phyloP scores from a whole-genome alignment of 2,888 invertebrate genomes.

The Xylota segnis region DNA sequence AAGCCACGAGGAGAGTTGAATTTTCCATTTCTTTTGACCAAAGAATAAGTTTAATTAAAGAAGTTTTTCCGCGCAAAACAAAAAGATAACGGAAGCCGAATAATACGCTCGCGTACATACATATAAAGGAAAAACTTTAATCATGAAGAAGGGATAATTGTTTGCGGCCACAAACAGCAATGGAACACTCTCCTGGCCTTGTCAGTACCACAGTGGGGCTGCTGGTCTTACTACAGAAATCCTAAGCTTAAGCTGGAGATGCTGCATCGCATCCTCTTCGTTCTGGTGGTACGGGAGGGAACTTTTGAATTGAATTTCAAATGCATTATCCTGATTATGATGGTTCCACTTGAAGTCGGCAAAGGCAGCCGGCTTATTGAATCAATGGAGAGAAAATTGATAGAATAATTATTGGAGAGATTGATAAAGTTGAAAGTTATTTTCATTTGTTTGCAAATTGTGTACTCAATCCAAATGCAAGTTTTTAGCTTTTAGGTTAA shows the following conservation, averaged over 20 bases:
- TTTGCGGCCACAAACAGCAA: constrained; percentile 63
- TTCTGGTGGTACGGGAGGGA: not conserved
- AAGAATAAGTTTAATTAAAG: constrained; percentile 76
- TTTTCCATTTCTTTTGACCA: constrained; percentile 67
- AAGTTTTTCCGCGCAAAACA: constrained; percentile 68
- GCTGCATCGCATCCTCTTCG: constrained; percentile 24
- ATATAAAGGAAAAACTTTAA: constrained; percentile 71
- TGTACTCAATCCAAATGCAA: no score
- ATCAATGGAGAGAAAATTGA: constrained; percentile 44
- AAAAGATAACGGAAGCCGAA: constrained; percentile 63
- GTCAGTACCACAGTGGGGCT: not conserved
- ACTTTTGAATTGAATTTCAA: constrained; percentile 72
- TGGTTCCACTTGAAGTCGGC: constrained; percentile 39
- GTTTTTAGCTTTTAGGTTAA: no score
- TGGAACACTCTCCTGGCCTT: constrained; percentile 12
- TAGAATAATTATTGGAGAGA: constrained; percentile 33
- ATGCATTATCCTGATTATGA: constrained; percentile 61
- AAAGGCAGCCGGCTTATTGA: constrained; percentile 20
- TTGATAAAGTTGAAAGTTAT: constrained; percentile 5
- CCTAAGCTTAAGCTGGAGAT: constrained; percentile 52
- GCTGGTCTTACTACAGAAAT: constrained; percentile 19
- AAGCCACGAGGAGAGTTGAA: constrained; percentile 36
- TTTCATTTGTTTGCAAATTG: no score
- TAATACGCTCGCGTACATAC: constrained; percentile 63
- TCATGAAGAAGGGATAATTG: constrained; percentile 72